Conservation (phyloP, 1,140 invertebrate genomes). For the Pemphigus obesinymphae region DNA sequence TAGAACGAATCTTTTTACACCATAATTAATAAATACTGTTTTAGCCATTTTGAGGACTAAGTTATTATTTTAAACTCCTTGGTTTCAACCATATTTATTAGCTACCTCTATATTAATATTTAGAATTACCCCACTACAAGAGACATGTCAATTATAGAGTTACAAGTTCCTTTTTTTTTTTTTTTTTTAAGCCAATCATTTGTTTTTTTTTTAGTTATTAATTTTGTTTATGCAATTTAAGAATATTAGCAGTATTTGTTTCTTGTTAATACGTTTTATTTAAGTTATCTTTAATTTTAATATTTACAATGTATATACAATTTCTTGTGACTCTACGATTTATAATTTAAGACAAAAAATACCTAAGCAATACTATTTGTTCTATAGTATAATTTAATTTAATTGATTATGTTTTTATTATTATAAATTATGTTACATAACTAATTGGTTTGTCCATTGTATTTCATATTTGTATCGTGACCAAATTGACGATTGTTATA, state of each 20-base stretch:
- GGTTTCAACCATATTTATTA: constrained; percentile 6
- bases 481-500: background rate
- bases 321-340: background rate
- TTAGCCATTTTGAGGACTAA: background rate
- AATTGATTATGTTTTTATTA: background rate
- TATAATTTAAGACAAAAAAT: constrained; percentile 7
- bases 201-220: background rate
- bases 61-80: background rate
- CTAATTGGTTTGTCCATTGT: constrained; percentile 15
- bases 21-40: background rate
- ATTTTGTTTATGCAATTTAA: background rate
- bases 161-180: constrained; percentile 35
- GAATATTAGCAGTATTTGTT: constrained; percentile 29
- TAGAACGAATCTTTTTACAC: background rate
- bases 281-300: background rate
- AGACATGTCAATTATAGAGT: constrained; percentile 36
- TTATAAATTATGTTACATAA: constrained; percentile 27
- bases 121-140: background rate
- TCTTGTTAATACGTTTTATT: constrained; percentile 15
- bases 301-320: background rate
- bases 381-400: background rate
- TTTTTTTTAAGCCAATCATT: background rate
- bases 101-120: constrained; percentile 21
- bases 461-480: constrained; percentile 6
- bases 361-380: constrained; percentile 33